Percentiles rank a stretch among this genome's conserved stretches.
These are phyloP conservation scores for Talpa occidentalis DNA, from an alignment of 2,113 vertebrate genomes.

Conservation along the genomic window DNA sequence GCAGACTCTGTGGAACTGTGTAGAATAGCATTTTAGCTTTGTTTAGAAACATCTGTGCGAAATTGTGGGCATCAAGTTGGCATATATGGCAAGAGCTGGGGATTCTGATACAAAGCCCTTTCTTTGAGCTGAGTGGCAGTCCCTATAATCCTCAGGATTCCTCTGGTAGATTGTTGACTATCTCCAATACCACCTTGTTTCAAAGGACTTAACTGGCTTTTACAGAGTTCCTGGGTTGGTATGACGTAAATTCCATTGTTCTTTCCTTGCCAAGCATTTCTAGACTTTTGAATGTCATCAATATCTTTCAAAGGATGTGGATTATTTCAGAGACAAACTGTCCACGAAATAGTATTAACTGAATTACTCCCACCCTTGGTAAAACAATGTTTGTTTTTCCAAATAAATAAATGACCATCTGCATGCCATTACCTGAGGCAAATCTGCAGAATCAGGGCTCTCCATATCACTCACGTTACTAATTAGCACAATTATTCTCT, in stretches of 20 bases:
- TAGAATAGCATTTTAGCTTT: slow-evolving; percentile 36
- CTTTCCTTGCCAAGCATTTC: slow-evolving; percentile 20
- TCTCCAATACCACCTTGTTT: slow-evolving; percentile 37
- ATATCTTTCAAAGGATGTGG: slow-evolving; percentile 19
- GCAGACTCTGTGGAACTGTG: neutral
- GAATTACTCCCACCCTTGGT: slow-evolving; percentile 5
- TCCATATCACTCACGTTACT: neutral
- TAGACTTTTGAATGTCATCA: slow-evolving; percentile 24
- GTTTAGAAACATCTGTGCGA: slow-evolving; percentile 62
- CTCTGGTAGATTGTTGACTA: neutral
- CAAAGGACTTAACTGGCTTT: neutral
- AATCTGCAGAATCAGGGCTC: slow-evolving; percentile 8
- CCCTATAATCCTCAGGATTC: neutral
- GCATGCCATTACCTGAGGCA: slow-evolving; percentile 38
- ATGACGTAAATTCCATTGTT: neutral
- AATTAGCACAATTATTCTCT: slow-evolving; percentile 57
- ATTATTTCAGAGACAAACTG: slow-evolving; percentile 27
- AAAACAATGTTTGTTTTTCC: slow-evolving; percentile 59
- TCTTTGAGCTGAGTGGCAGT: neutral
- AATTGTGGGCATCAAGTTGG: neutral
- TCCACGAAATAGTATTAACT: neutral
- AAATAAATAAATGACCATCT: slow-evolving; percentile 62
- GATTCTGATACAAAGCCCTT: neutral
- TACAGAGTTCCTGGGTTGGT: neutral
- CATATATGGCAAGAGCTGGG: neutral